Conservation (phyloP, 2,113 vertebrate genomes). For the Barnardius zonarius region DNA sequence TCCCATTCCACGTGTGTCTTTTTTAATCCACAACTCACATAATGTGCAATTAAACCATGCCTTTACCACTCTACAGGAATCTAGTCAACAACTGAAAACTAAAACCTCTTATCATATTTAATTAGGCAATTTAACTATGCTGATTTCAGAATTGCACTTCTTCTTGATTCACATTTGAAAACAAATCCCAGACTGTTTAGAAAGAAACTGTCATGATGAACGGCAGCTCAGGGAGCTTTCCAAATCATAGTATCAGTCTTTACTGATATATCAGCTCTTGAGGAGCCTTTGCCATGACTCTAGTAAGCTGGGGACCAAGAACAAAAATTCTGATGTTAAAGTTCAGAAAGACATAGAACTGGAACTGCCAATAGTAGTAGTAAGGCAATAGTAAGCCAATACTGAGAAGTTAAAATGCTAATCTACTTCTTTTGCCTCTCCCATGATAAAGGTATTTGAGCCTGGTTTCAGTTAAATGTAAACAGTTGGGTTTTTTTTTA, state of each 20-base stretch:
- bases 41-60: neutral
- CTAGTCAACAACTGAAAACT: conserved; percentile 40
- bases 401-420: neutral
- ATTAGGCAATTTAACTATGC: conserved; percentile 37
- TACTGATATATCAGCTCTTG: neutral
- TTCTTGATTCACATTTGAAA: conserved; percentile 40
- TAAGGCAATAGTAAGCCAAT: neutral
- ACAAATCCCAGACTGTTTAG: conserved; percentile 28
- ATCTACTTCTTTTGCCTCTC: neutral
- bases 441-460: neutral
- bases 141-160: conserved; percentile 33
- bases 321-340: neutral
- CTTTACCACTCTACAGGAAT: conserved; percentile 15
- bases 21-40: neutral
- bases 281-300: neutral
- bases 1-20: neutral
- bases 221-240: neutral
- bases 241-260: neutral
- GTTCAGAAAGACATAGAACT: neutral
- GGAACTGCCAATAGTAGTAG: neutral
- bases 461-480: neutral
- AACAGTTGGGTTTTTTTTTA: neutral
- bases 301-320: neutral
- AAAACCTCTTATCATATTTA: conserved; percentile 25
- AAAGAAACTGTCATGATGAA: neutral